Conservation (phyloP, 2,113 vertebrate genomes). For the Cercocebus atys region DNA sequence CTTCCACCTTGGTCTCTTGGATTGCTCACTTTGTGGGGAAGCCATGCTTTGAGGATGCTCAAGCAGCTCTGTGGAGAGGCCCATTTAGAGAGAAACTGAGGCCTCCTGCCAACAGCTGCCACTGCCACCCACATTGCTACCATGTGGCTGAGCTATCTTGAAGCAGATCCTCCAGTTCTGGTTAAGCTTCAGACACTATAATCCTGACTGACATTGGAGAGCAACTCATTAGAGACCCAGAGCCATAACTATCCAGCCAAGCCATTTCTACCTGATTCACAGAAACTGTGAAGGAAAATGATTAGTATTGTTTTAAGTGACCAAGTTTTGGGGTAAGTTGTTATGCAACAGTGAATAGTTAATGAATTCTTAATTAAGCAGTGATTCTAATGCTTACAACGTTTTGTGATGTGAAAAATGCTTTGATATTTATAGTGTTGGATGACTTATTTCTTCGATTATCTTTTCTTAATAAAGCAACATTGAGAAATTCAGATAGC, state of each 20-base stretch:
- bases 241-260: neutral
- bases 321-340: neutral
- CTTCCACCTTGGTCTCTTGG: neutral
- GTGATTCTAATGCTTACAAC: neutral
- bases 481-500: neutral
- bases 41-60: neutral
- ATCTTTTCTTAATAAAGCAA: conserved; percentile 22
- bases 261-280: neutral
- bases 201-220: neutral
- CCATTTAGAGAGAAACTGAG: neutral
- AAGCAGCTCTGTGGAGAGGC: neutral
- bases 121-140: no score
- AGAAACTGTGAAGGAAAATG: neutral
- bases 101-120: neutral
- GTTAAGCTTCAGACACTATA: neutral
- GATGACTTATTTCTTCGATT: neutral
- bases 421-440: neutral
- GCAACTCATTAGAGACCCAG: neutral
- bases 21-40: neutral
- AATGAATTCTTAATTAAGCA: neutral
- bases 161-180: neutral
- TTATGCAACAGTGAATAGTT: neutral
- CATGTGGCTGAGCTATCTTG: neutral
- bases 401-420: neutral
- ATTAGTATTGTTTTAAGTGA: neutral